Evolutionary conservation across 2,888 invertebrate genomes (phyloP).

Genomic region (Temnothorax unifasciatus): DNA sequence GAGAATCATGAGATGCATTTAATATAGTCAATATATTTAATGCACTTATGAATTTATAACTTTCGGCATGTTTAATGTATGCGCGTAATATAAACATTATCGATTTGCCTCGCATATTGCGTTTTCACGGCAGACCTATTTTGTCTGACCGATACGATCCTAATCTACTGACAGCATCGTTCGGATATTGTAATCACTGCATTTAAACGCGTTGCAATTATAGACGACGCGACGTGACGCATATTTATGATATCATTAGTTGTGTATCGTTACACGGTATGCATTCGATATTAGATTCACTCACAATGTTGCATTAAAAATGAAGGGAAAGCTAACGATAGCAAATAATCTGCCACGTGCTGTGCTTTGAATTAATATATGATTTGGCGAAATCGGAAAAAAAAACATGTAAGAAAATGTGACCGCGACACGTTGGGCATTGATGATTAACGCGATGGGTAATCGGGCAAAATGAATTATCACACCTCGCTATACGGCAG

Average conservation of each 20-base stretch:
- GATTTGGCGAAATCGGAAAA: no score
- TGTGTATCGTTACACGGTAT: conserved; percentile 19
- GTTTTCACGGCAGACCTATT: conserved; percentile 41
- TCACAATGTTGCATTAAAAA: conserved; percentile 9
- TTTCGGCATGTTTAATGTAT: conserved; percentile 25
- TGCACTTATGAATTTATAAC: background rate
- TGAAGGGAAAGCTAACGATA: background rate
- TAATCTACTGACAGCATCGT: conserved; percentile 50
- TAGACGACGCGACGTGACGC: conserved; percentile 45
- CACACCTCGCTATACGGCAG: background rate
- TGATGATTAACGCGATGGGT: background rate
- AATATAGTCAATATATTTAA: conserved; percentile 23
- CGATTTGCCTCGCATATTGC: conserved; percentile 20
- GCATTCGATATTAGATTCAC: conserved; percentile 29
- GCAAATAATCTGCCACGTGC: background rate
- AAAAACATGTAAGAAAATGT: background rate
- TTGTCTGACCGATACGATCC: conserved; percentile 50
- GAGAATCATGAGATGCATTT: background rate
- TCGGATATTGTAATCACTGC: conserved; percentile 54
- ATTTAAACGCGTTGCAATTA: conserved; percentile 54
- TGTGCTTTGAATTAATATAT: background rate
- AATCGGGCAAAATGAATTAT: conserved; percentile 13
- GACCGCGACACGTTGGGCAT: background rate
- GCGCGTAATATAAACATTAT: conserved; percentile 13
- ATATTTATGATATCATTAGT: conserved; percentile 56